phyloP scores from a whole-genome alignment of 2,797 vertebrate genomes.

The Bovichtus variegatus region DNA sequence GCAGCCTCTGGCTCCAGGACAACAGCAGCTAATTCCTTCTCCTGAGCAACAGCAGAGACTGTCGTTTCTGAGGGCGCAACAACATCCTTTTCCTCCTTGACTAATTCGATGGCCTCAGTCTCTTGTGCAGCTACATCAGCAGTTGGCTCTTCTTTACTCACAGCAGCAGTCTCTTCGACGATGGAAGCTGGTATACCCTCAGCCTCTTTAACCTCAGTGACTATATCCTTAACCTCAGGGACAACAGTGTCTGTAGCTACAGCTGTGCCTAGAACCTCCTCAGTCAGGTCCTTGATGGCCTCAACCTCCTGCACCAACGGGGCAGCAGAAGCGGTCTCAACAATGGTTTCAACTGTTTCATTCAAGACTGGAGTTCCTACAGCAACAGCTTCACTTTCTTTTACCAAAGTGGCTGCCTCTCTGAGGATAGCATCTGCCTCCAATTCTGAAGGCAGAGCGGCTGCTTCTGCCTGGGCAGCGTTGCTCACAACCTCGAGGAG shows the following conservation, averaged over 20 bases:
- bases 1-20: constrained; percentile 10
- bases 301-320: constrained; percentile 33
- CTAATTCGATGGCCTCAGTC: constrained; percentile 1
- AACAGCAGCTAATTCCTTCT: constrained; percentile 19
- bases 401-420: constrained; percentile 36
- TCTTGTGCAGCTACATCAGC: constrained; percentile 4
- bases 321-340: constrained; percentile 8
- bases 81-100: constrained; percentile 21
- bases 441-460: constrained; percentile 16
- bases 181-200: constrained; percentile 9
- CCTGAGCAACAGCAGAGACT: constrained; percentile 10
- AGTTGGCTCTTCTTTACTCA: constrained; percentile 12
- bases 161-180: constrained; percentile 13
- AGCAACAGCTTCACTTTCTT: constrained; percentile 25
- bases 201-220: constrained; percentile 22
- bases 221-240: constrained; percentile 31
- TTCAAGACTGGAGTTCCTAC: not conserved
- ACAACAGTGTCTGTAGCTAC: constrained; percentile 16
- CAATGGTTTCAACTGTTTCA: constrained; percentile 22
- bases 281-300: constrained; percentile 34
- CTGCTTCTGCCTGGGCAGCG: constrained; percentile 13
- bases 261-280: constrained; percentile 16
- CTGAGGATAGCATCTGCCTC: constrained; percentile 43
- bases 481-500: constrained; percentile 31
- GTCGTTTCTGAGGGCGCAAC: constrained; percentile 6